Percentiles rank a stretch among this genome's conserved stretches.
Evolutionary conservation across 2,113 vertebrate species (phyloP).

Genomic region (Boulengerochromis microlepis): DNA sequence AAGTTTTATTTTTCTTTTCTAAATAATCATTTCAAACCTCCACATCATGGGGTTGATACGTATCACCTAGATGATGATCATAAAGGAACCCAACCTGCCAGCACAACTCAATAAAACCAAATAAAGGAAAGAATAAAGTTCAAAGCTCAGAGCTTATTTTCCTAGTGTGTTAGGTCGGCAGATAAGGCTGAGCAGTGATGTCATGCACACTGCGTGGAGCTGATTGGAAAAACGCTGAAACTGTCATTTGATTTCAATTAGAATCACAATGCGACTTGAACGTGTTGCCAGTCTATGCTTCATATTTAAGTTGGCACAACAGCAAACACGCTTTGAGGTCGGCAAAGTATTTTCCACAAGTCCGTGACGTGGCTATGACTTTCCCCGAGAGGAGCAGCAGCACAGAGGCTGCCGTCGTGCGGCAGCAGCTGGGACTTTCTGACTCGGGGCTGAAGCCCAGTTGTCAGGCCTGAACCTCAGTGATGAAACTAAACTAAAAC

Average conservation of each 20-base stretch:
- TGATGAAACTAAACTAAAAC: conserved; percentile 46
- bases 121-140: not conserved
- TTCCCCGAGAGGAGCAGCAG: not conserved
- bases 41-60: not conserved
- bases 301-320: not conserved
- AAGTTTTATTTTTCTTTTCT: not conserved
- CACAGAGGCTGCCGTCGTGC: not conserved
- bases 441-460: not conserved
- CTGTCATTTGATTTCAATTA: not conserved
- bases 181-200: not conserved
- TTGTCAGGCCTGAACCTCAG: conserved; percentile 1
- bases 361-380: not conserved
- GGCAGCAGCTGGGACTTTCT: not conserved
- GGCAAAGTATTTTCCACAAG: not conserved
- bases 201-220: not conserved
- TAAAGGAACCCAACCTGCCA: not conserved
- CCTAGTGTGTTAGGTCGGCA: not conserved
- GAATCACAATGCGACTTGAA: not conserved
- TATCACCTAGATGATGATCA: not conserved
- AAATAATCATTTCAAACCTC: not conserved
- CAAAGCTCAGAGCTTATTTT: not conserved
- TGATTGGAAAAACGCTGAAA: not conserved
- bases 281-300: not conserved
- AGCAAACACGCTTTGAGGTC: not conserved
- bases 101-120: not conserved